phyloP scores from a whole-genome alignment of 2,888 invertebrate genomes.

The Mythimna pallens region DNA sequence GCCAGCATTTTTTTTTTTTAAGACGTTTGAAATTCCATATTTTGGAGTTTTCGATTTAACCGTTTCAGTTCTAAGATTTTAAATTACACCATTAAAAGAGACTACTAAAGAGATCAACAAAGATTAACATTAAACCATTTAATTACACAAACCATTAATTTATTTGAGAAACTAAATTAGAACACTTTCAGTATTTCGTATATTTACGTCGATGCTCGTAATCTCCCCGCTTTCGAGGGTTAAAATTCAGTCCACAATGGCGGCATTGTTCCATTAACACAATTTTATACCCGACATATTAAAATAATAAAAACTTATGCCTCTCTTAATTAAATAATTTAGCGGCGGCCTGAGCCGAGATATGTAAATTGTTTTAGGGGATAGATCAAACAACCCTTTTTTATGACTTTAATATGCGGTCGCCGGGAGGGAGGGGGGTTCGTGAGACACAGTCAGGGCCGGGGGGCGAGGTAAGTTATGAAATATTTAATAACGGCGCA shows the following conservation, averaged over 20 bases:
- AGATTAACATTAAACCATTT: conserved; percentile 67
- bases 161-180: conserved; percentile 74
- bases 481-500: conserved; percentile 91
- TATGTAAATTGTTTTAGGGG: conserved; percentile 91
- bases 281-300: conserved; percentile 90
- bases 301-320: conserved; percentile 91
- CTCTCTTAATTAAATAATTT: conserved; percentile 92
- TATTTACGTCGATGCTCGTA: conserved; percentile 81
- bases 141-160: conserved; percentile 70
- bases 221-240: conserved; percentile 79
- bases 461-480: conserved; percentile 87
- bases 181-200: conserved; percentile 73
- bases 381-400: conserved; percentile 92
- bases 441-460: conserved; percentile 71
- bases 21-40: background rate
- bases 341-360: conserved; percentile 89
- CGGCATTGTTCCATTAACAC: conserved; percentile 89
- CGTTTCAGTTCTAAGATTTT: conserved; percentile 31
- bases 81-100: conserved; percentile 47
- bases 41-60: conserved; percentile 5
- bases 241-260: conserved; percentile 82
- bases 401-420: conserved; percentile 91
- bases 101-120: conserved; percentile 55
- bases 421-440: conserved; percentile 76
- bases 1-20: conserved; percentile 19